Evolutionary conservation across 92 coral and sea anemone species (phyloP).

Genomic region (Zoanthus sociatus): DNA sequence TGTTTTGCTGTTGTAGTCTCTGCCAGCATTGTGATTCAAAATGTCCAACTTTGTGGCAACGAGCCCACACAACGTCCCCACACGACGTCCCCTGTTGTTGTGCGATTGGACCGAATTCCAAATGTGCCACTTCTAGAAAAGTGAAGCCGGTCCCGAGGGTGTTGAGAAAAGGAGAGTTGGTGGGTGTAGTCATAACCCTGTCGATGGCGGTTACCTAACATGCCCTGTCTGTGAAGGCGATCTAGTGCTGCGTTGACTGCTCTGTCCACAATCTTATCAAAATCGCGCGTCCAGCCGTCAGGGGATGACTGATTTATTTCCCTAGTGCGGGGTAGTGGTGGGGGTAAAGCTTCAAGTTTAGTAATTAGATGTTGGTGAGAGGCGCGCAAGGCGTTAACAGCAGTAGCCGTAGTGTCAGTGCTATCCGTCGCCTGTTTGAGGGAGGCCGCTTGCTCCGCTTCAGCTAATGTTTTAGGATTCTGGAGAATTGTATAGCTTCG

Average conservation of each 20-base stretch:
- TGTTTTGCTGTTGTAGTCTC: background rate
- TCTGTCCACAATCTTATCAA: constrained; percentile 5
- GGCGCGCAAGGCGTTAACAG: constrained; percentile 1
- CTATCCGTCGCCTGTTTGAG: background rate
- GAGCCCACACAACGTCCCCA: no score
- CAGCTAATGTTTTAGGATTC: constrained; percentile 19
- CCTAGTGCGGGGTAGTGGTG: constrained; percentile 7
- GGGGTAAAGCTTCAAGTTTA: background rate
- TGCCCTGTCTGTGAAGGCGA: constrained; percentile 7
- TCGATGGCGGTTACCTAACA: background rate
- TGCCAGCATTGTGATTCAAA: background rate
- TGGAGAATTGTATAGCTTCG: constrained; percentile 23
- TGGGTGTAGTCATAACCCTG: background rate
- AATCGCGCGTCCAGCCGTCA: constrained; percentile 1
- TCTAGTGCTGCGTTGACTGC: background rate
- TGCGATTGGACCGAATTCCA: constrained; percentile 1
- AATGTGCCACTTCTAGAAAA: background rate
- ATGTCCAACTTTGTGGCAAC: constrained; percentile 1
- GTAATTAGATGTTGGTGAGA: constrained; percentile 9
- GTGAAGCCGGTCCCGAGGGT: constrained; percentile 9
- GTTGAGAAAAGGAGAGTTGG: background rate
- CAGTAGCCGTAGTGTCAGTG: constrained; percentile 15
- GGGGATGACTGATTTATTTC: constrained; percentile 1
- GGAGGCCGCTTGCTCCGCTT: constrained; percentile 23
- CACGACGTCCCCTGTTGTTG: constrained; percentile 7